phyloP scores from a whole-genome alignment of 1,140 invertebrate genomes.

The Phenacoccus solenopsis region DNA sequence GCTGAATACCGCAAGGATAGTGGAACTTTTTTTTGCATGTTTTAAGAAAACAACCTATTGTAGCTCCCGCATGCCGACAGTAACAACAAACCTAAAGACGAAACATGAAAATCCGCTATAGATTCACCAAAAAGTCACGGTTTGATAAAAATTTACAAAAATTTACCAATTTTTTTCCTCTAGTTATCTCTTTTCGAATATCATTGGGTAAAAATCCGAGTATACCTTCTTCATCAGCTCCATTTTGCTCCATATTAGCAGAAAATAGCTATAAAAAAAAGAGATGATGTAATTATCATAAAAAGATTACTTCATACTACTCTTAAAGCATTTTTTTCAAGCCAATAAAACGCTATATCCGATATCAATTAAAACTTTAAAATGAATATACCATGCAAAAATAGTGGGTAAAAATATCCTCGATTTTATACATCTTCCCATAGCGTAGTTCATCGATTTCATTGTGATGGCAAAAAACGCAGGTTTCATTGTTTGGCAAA shows the following conservation, averaged over 20 bases:
- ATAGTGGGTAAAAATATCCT: conserved; percentile 39
- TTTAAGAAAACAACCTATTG: conserved; percentile 43
- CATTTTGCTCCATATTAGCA: conserved; percentile 46
- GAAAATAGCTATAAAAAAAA: conserved; percentile 42
- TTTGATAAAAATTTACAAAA: conserved; percentile 32
- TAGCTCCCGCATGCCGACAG: conserved; percentile 45
- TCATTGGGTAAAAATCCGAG: conserved; percentile 47
- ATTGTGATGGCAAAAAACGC: conserved; percentile 38
- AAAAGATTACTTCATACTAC: background rate
- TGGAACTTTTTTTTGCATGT: conserved; percentile 47
- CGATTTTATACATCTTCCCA: conserved; percentile 39
- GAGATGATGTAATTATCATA: background rate
- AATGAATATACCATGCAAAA: conserved; percentile 38
- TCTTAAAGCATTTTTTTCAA: background rate
- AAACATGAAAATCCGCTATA: conserved; percentile 19
- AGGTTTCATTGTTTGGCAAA: conserved; percentile 25
- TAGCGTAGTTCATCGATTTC: conserved; percentile 38
- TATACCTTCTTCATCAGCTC: conserved; percentile 44
- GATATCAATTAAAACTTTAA: background rate
- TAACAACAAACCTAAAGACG: conserved; percentile 41
- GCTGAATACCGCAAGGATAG: conserved; percentile 44
- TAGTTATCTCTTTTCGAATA: conserved; percentile 42
- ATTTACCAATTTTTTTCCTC: conserved; percentile 42
- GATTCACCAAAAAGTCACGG: conserved; percentile 10
- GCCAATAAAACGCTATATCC: background rate